Percentiles rank a stretch among this genome's conserved stretches.
Evolutionary conservation across 2,113 vertebrate species (phyloP).

Genomic region (Gobius niger): DNA sequence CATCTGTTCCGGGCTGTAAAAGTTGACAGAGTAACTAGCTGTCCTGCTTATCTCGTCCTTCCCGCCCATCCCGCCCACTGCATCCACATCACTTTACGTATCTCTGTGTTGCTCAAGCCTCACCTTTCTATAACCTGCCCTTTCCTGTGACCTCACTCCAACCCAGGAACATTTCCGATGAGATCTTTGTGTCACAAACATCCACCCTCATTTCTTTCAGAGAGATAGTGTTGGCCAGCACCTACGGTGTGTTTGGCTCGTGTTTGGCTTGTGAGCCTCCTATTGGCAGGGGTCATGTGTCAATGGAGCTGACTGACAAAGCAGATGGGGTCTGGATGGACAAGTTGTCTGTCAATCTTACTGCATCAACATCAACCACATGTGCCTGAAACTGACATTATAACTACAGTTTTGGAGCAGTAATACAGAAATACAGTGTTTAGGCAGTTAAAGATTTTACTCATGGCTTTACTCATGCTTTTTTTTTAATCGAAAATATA

Average conservation of each 20-base stretch:
- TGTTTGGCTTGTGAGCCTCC: slow-evolving; percentile 40
- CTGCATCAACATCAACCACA: slow-evolving; percentile 32
- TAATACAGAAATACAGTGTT: background rate
- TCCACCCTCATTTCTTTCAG: background rate
- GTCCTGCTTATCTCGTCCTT: slow-evolving; percentile 42
- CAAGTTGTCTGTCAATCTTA: slow-evolving; percentile 64
- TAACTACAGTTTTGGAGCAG: slow-evolving; percentile 6
- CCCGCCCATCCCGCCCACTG: slow-evolving; percentile 20
- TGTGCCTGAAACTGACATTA: slow-evolving; percentile 24
- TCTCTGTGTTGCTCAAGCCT: background rate
- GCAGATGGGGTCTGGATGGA: slow-evolving; percentile 59
- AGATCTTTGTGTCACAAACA: slow-evolving; percentile 16
- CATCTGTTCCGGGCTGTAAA: slow-evolving; percentile 64
- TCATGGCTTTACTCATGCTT: too few species aligned
- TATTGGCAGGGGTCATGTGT: slow-evolving; percentile 57
- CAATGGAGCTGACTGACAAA: slow-evolving; percentile 52
- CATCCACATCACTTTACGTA: slow-evolving; percentile 1
- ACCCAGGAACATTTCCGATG: slow-evolving; percentile 24
- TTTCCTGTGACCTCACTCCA: slow-evolving; percentile 24
- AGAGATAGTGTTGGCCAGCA: slow-evolving; percentile 34
- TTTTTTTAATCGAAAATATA: too few species aligned
- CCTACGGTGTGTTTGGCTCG: slow-evolving; percentile 37
- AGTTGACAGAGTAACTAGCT: slow-evolving; percentile 43
- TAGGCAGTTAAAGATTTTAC: too few species aligned
- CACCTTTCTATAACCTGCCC: slow-evolving; percentile 9